A percentile compares a stretch with the other conserved stretches of the same genome.
phyloP scores from a whole-genome alignment of 30 jellyfish, hydroid and myxozoan species.

The Aurelia coerulea region DNA sequence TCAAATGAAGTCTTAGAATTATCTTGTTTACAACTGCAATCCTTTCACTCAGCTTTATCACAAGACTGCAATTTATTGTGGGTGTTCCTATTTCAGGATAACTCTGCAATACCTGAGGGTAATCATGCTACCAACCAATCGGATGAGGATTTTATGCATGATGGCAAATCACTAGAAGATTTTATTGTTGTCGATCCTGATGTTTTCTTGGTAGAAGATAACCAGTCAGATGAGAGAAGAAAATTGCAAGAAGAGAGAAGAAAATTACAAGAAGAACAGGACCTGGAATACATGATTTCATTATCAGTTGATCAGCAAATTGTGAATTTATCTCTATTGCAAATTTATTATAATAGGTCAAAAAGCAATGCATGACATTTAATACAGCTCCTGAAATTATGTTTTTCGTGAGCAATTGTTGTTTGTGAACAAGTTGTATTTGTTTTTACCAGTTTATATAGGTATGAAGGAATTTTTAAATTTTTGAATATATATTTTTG shows the following conservation, averaged over 20 bases:
- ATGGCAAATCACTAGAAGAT: not conserved
- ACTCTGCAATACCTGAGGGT: too few relatives aligned
- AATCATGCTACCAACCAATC: too few relatives aligned
- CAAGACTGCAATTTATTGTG: too few relatives aligned
- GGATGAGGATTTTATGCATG: not conserved
- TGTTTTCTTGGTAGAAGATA: slow-evolving; percentile 2
- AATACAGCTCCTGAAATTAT: not conserved
- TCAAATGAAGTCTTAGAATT: too few relatives aligned
- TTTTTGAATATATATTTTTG: too few relatives aligned
- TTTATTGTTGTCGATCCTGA: slow-evolving; percentile 10
- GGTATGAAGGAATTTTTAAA: too few relatives aligned
- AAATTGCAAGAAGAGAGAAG: not conserved
- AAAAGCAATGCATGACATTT: not conserved
- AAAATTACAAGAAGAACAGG: slow-evolving; percentile 11
- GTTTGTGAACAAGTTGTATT: too few relatives aligned
- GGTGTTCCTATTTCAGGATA: too few relatives aligned
- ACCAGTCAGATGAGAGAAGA: not conserved
- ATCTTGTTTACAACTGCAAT: too few relatives aligned
- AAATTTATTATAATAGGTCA: slow-evolving; percentile 7
- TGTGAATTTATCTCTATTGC: slow-evolving; percentile 7
- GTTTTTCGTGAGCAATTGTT: too few relatives aligned
- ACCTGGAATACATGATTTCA: slow-evolving; percentile 2
- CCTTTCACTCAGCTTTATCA: too few relatives aligned
- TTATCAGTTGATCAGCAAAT: slow-evolving; percentile 2
- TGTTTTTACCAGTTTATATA: too few relatives aligned